Base-by-base conservation (phyloP, 2,113 vertebrate genomes). In the Poecilia latipinna region DNA sequence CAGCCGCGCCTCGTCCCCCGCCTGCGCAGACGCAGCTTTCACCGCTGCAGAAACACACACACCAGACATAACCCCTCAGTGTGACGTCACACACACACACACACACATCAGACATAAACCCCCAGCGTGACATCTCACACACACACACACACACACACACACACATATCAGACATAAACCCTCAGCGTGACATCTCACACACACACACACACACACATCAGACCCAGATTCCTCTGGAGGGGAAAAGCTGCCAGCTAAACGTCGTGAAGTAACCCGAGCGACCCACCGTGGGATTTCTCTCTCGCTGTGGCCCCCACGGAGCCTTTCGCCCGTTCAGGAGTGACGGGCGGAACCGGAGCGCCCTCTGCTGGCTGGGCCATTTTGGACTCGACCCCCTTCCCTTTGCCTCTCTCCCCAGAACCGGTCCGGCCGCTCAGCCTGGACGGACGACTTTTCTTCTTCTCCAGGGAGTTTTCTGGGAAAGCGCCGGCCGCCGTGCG, bases 361-460 rank as follows among this genome's bases (percentile, higher is more conserved):
- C 22, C 22, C n/a, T 79, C 87, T 29, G 84, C 51, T 68, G 87
- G 74, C 24, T 74, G 0, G 37, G 65, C 75, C 0, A 29, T 17
- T 29, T 61, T 85, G 35, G 65, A 57, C 44, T 88, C 77, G 1
- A 71, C 75, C 29, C 15, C 76, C 74, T 79, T 92, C 4, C 76
- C 90, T 76, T 91, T 92, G 28, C 74, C 76, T 61, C 91, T 85
- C 70, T 95, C 94, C 37, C 88, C 91, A 11, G 94, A 93, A 68
- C 89, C 90, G 0, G 86, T 89, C 74, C 93, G 93, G 42, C 93
- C 94, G 0, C 90, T 88, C 26, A 90, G 78, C 82, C 94, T 96
- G 93, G 95, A 95, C 65, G 90, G 60, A 90, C 95, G 96, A 62
- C 92, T 93, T 75, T 93, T 92, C 90, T 94, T 95, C 78, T 92